Evolutionary conservation across 2,797 vertebrate species (phyloP).

Genomic region (Thripadectes ignobilis): DNA sequence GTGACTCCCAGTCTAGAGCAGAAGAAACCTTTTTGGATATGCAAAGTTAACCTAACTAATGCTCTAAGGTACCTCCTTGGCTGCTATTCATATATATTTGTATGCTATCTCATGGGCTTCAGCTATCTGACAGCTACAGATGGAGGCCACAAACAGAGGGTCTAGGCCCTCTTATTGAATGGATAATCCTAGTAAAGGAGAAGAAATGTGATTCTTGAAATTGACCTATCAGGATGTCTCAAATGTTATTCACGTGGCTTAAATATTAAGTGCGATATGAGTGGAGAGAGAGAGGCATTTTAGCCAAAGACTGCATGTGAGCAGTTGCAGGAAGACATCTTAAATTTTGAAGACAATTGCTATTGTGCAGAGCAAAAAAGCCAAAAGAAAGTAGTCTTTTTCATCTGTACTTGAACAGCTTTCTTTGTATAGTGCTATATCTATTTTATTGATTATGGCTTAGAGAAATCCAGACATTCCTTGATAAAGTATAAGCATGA

Average conservation of each 20-base stretch:
- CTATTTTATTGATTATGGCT: neutral
- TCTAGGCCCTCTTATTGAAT: neutral
- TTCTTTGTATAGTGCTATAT: neutral
- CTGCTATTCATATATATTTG: neutral
- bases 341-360: neutral
- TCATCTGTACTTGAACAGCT: neutral
- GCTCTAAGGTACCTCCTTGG: neutral
- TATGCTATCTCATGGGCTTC: neutral
- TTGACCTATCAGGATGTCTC: neutral
- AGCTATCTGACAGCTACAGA: neutral
- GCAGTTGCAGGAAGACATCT: neutral
- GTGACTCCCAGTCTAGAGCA: neutral
- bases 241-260: neutral
- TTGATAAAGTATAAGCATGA: neutral
- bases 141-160: neutral
- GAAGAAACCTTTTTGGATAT: neutral
- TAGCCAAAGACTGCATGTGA: neutral
- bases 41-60: neutral
- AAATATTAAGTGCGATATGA: neutral
- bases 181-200: neutral
- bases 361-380: neutral
- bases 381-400: neutral
- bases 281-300: neutral
- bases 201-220: neutral
- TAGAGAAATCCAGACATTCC: too few relatives aligned